Evolutionary conservation across 2,888 invertebrate genomes (phyloP).

Genomic region (Ditylenchus weischeri): DNA sequence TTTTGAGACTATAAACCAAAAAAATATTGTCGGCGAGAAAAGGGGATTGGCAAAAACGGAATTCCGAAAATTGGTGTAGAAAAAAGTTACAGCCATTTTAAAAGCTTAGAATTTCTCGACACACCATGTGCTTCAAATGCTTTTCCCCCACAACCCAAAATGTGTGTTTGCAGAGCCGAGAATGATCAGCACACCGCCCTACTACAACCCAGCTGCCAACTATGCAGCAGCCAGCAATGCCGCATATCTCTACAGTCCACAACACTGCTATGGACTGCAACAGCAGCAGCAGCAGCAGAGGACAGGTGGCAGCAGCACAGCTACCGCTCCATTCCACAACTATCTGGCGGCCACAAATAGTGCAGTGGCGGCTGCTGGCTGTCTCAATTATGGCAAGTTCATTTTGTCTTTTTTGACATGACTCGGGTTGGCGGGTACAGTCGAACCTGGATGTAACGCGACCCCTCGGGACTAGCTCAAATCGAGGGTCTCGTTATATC

Average conservation of each 20-base stretch:
- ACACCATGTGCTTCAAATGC: no score
- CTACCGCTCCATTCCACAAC: conserved; percentile 3
- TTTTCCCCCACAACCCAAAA: no score
- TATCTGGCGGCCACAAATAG: conserved; percentile 3
- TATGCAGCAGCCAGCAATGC: conserved; percentile 13
- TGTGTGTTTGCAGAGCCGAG: neutral
- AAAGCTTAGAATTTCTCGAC: no score
- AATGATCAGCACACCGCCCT: conserved; percentile 15
- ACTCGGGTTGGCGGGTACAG: no score
- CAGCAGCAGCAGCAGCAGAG: neutral
- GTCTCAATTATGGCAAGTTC: conserved; percentile 1
- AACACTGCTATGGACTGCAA: neutral
- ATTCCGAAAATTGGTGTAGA: no score
- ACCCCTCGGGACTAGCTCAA: no score
- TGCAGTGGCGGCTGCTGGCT: neutral
- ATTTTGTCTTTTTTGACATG: neutral
- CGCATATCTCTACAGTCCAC: neutral
- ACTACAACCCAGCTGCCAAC: conserved; percentile 7
- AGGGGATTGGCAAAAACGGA: no score
- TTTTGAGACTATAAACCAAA: no score
- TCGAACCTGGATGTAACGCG: no score
- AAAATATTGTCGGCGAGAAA: no score
- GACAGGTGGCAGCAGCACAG: neutral
- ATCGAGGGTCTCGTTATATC: no score
- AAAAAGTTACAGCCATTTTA: neutral